Percentiles rank a stretch among this genome's conserved stretches.
phyloP scores from a whole-genome alignment of 2,888 invertebrate species.

The Xylota segnis region DNA sequence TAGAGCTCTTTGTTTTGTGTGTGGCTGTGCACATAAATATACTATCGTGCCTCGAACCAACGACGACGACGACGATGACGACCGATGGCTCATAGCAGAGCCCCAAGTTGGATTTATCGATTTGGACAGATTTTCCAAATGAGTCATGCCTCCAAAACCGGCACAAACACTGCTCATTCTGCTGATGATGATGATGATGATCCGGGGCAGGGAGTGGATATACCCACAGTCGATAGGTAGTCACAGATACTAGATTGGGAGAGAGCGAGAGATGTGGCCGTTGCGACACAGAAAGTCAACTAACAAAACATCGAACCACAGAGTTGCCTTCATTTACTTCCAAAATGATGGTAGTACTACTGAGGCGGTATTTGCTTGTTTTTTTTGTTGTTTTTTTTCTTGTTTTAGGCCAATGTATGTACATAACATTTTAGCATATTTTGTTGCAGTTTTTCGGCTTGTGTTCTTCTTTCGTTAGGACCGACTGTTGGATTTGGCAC shows the following conservation, averaged over 20 bases:
- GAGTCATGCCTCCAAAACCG: conserved; percentile 72
- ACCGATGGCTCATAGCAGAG: conserved; percentile 52
- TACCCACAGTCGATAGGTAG: conserved; percentile 6
- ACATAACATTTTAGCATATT: conserved; percentile 39
- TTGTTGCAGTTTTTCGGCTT: conserved; percentile 1
- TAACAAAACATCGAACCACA: conserved; percentile 32
- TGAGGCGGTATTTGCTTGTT: conserved; percentile 22
- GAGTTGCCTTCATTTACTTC: conserved; percentile 55
- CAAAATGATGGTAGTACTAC: conserved; percentile 32
- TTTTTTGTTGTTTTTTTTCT: background rate
- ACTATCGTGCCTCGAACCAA: conserved; percentile 1
- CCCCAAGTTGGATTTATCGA: conserved; percentile 72
- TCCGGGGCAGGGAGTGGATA: background rate
- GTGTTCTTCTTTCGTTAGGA: background rate
- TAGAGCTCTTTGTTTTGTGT: conserved; percentile 44
- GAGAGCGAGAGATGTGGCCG: conserved; percentile 39
- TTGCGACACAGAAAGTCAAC: conserved; percentile 63
- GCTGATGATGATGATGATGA: conserved; percentile 25
- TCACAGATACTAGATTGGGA: conserved; percentile 49
- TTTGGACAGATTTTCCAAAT: conserved; percentile 76
- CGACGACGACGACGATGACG: conserved; percentile 9
- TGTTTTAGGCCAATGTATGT: background rate
- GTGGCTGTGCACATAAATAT: conserved; percentile 34
- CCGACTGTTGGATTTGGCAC: conserved; percentile 32
- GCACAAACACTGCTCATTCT: conserved; percentile 60